phyloP scores from a whole-genome alignment of 2,888 invertebrate genomes.

The Acanthopleura granulata region DNA sequence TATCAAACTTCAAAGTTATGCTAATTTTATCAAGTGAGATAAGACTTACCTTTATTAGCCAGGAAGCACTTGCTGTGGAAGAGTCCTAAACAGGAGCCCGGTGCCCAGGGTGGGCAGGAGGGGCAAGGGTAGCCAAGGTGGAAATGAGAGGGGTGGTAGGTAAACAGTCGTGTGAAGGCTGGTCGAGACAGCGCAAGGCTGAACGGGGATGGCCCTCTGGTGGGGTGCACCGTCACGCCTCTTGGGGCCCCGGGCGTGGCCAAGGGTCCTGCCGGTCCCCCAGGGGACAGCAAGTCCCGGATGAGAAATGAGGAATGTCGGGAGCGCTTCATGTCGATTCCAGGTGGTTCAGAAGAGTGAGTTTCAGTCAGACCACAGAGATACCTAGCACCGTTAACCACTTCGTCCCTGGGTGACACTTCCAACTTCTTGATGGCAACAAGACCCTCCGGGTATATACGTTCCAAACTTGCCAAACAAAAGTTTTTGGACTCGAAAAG shows the following conservation, averaged over 20 bases:
- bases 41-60: neutral
- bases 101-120: constrained; percentile 9
- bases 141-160: neutral
- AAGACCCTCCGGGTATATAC: no score
- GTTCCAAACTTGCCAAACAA: no score
- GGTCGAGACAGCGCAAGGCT: neutral
- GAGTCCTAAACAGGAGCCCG: neutral
- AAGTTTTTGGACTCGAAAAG: no score
- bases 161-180: neutral
- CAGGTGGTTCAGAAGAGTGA: no score
- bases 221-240: neutral
- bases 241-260: neutral
- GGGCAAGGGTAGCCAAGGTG: neutral
- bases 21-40: no score
- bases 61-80: neutral
- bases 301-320: constrained; percentile 7
- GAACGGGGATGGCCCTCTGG: neutral
- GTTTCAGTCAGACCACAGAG: no score
- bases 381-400: no score
- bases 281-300: constrained; percentile 11
- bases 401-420: no score
- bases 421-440: no score
- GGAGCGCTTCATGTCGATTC: neutral
- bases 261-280: neutral
- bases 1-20: no score